Conservation (phyloP, 2,888 invertebrate species). For the Mactromeris polynyma region DNA sequence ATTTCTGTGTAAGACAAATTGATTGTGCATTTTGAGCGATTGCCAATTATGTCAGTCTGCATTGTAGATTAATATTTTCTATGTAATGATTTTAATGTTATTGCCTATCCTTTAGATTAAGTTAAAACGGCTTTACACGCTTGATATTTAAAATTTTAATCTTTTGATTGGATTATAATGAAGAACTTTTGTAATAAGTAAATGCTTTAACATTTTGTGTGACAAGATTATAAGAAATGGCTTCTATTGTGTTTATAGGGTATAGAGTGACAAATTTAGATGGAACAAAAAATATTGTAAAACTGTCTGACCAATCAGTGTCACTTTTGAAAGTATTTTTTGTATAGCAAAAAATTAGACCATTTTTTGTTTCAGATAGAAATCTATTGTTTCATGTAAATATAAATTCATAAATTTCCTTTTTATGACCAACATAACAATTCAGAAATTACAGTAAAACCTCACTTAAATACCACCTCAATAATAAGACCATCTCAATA, state of each 20-base stretch:
- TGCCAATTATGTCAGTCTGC: neutral
- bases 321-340: neutral
- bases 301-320: neutral
- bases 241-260: neutral
- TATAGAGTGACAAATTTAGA: neutral
- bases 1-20: neutral
- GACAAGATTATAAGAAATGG: neutral
- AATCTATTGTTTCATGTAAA: too few relatives aligned
- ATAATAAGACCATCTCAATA: too few relatives aligned
- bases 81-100: neutral
- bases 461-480: too few relatives aligned
- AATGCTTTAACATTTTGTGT: neutral
- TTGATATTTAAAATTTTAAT: neutral
- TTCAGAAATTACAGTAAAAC: too few relatives aligned
- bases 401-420: too few relatives aligned
- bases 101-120: neutral
- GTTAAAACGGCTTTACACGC: neutral
- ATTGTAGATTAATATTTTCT: neutral
- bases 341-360: neutral
- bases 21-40: neutral
- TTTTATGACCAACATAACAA: too few relatives aligned
- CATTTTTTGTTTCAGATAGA: too few relatives aligned
- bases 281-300: neutral
- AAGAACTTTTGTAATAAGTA: neutral
- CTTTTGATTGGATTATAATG: neutral